Percentiles rank a stretch among this genome's conserved stretches.
phyloP scores from a whole-genome alignment of 2,888 invertebrate genomes.

The Sesamia inferens region DNA sequence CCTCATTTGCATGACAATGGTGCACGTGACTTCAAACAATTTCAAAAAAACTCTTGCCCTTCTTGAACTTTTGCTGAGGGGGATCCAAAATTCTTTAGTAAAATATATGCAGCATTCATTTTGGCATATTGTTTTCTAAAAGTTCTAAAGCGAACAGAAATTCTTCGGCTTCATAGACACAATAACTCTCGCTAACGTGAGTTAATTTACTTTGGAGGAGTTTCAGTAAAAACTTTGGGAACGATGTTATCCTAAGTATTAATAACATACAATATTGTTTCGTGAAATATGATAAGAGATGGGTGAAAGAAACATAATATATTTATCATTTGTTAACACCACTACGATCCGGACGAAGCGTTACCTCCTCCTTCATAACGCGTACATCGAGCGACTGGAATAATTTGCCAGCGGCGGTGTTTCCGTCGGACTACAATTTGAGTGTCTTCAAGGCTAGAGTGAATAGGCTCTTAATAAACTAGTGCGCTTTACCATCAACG shows the following conservation, averaged over 20 bases:
- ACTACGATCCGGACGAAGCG: too few relatives aligned
- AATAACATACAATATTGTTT: background rate
- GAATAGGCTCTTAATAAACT: too few relatives aligned
- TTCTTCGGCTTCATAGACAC: slow-evolving; percentile 24
- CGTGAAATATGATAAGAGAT: background rate
- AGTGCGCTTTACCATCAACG: too few relatives aligned
- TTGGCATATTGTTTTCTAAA: slow-evolving; percentile 42
- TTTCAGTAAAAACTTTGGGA: slow-evolving; percentile 17
- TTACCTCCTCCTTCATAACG: too few relatives aligned
- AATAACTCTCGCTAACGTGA: slow-evolving; percentile 35
- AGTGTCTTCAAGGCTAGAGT: too few relatives aligned
- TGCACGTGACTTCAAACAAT: slow-evolving; percentile 28
- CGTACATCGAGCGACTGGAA: too few relatives aligned
- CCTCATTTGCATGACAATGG: slow-evolving; percentile 55
- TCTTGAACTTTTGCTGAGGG: slow-evolving; percentile 31
- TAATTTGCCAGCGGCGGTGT: too few relatives aligned
- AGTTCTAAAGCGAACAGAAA: slow-evolving; percentile 28
- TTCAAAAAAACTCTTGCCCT: slow-evolving; percentile 44
- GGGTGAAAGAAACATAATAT: too few relatives aligned
- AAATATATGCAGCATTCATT: slow-evolving; percentile 49
- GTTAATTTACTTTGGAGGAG: slow-evolving; percentile 40
- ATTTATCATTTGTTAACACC: too few relatives aligned
- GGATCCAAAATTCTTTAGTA: slow-evolving; percentile 36
- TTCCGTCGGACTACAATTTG: too few relatives aligned
- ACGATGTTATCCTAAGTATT: slow-evolving; percentile 10